Conservation (phyloP, 2,888 invertebrate genomes). For the Rhogogaster chlorosoma region DNA sequence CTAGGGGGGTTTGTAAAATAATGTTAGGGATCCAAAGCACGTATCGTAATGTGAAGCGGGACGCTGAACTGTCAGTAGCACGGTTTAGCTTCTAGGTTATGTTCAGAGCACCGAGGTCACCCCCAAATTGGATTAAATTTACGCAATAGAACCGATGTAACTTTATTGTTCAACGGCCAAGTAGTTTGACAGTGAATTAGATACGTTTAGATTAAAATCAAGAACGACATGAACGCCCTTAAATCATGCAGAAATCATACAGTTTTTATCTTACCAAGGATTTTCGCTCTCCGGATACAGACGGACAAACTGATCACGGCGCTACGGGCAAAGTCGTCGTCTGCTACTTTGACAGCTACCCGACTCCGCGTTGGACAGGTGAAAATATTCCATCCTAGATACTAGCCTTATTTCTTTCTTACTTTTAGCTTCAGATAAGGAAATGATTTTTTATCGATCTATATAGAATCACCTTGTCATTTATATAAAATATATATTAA, state of each 20-base stretch:
- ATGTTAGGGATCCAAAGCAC: neutral
- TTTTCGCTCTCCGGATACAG: constrained; percentile 66
- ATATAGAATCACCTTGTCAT: neutral
- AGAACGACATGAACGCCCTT: constrained; percentile 69
- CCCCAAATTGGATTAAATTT: constrained; percentile 76
- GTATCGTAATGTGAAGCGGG: neutral
- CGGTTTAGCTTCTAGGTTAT: constrained; percentile 30
- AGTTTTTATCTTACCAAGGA: constrained; percentile 67
- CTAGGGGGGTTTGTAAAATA: neutral
- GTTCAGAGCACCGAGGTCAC: constrained; percentile 69
- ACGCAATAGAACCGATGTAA: constrained; percentile 72
- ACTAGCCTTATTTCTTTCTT: neutral
- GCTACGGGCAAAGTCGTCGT: constrained; percentile 67
- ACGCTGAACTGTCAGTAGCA: neutral
- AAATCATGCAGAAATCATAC: constrained; percentile 65
- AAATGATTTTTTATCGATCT: neutral
- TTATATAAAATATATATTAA: neutral
- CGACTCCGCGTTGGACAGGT: constrained; percentile 37
- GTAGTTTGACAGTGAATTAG: constrained; percentile 14
- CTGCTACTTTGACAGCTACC: constrained; percentile 63
- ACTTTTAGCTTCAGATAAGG: neutral
- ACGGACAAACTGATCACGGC: constrained; percentile 65
- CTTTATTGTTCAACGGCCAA: constrained; percentile 64
- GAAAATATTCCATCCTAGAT: neutral
- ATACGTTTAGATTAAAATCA: constrained; percentile 23